phyloP scores from a whole-genome alignment of 2,113 vertebrate species.

The Saccopteryx bilineata region DNA sequence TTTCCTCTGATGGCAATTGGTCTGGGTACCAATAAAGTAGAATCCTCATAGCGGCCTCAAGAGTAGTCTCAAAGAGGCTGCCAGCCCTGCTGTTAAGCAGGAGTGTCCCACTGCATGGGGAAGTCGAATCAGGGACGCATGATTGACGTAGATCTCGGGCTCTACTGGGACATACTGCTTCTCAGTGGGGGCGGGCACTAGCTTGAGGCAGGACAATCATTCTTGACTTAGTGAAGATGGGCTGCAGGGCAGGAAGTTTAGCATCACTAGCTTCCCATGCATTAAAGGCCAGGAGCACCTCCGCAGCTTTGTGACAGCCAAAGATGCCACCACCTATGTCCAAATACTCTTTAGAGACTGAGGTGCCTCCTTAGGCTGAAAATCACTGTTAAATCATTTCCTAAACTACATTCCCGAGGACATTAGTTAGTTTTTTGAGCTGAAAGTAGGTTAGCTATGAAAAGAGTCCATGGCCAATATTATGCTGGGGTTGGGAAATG shows the following conservation, averaged over 20 bases:
- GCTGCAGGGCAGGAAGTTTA: neutral
- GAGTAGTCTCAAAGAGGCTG: too few species aligned
- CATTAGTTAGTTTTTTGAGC: neutral
- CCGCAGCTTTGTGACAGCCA: neutral
- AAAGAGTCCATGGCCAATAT: neutral
- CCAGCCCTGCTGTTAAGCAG: too few species aligned
- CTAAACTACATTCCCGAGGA: conserved; percentile 1
- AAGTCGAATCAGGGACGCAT: too few species aligned
- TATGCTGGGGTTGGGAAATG: neutral
- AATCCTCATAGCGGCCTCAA: too few species aligned
- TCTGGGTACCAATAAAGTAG: too few species aligned
- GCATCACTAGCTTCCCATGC: rapidly evolving
- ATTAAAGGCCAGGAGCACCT: neutral
- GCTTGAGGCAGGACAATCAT: neutral
- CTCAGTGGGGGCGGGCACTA: neutral
- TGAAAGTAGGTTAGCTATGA: neutral
- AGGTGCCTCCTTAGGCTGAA: neutral
- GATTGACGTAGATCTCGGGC: too few species aligned
- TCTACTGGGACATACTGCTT: too few species aligned
- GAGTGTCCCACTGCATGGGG: too few species aligned
- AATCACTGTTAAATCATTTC: conserved; percentile 34
- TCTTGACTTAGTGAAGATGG: neutral
- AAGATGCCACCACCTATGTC: neutral
- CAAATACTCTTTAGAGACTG: neutral
- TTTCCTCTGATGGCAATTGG: too few species aligned